Evolutionary conservation across 2,797 vertebrate genomes (phyloP), one percentile per base, ranked within the genome.

Genomic region (Neostethus bicornis): DNA sequence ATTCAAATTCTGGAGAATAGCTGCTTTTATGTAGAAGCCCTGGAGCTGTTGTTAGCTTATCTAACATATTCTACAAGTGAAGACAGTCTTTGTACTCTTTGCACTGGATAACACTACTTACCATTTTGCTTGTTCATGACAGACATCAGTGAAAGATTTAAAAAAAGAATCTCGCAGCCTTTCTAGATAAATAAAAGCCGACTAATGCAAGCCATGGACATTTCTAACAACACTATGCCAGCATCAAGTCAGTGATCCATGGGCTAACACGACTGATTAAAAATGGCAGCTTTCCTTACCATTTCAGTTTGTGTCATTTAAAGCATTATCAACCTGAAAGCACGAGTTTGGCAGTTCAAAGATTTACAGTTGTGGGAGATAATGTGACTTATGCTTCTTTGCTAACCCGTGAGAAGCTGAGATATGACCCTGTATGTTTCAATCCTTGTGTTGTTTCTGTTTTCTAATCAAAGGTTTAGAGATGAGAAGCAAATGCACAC

Each of bases 61-160:
- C 58, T 61, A 59, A 75, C 14, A 46, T 75, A 71, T 75, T 28
- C 37, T 28, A 75, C 37, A 61, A 65, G 66, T n/a, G n/a, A n/a
- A 61, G 62, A 45, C n/a, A 21, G 8, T 12, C 42, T 65, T 58
- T 61, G 53, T 47, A 42, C 34, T 37, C 47, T 56, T 51, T 63
- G 44, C 16, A 46, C 21, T 19, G 25, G 38, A 51, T 41, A 17
- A 16, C 42, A 46, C 35, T 51, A 56, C 34, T 59, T 57, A 23
- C 58, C n/a, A 41, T 62, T 45, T 51, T 59, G 25, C 37, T 56
- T 53, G 47, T 72, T 60, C 66, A 61, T 31, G 11, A 42, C 61
- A 59, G 69, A 41, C 70, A 41, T n/a, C 19, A 53, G 25, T 32
- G 20, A 75, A 66, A 70, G 25, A 42, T 44, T 32, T 43, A 43